Conservation (phyloP, 2,888 invertebrate species). For the Amphipyra berbera region DNA sequence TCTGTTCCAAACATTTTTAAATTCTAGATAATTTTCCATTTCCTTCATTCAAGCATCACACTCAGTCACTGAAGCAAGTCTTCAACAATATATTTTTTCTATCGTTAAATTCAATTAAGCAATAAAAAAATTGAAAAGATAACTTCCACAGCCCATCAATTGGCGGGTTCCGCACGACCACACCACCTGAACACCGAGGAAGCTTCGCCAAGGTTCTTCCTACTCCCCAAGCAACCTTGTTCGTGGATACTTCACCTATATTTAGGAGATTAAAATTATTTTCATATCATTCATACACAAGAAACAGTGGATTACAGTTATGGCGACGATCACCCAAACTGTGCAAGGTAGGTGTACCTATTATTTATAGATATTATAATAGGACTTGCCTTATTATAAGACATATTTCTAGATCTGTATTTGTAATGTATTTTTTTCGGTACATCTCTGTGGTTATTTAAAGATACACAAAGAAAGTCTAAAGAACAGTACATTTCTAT, state of each 20-base stretch:
- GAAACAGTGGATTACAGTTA: conserved; percentile 63
- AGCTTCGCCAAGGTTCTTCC: conserved; percentile 65
- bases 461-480: no score
- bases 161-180: conserved; percentile 72
- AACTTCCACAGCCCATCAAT: conserved; percentile 39
- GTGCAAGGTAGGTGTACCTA: conserved; percentile 68
- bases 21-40: conserved; percentile 11
- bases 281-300: conserved; percentile 72
- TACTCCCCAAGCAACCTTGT: conserved; percentile 64
- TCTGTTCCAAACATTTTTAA: background rate
- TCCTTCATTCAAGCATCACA: conserved; percentile 24
- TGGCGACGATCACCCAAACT: conserved; percentile 77
- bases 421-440: no score
- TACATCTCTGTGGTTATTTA: no score
- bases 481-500: no score
- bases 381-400: no score
- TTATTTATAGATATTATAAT: no score
- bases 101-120: conserved; percentile 16
- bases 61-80: conserved; percentile 36
- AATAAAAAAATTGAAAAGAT: conserved; percentile 47
- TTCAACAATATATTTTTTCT: conserved; percentile 31
- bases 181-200: conserved; percentile 58
- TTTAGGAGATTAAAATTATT: conserved; percentile 81
- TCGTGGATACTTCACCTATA: conserved; percentile 64
- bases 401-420: no score